A percentile compares a stretch with the other conserved stretches of the same genome.
These are phyloP conservation scores for Mythimna loreyi DNA, from an alignment of 2,888 invertebrate species.

Conservation along the genomic window DNA sequence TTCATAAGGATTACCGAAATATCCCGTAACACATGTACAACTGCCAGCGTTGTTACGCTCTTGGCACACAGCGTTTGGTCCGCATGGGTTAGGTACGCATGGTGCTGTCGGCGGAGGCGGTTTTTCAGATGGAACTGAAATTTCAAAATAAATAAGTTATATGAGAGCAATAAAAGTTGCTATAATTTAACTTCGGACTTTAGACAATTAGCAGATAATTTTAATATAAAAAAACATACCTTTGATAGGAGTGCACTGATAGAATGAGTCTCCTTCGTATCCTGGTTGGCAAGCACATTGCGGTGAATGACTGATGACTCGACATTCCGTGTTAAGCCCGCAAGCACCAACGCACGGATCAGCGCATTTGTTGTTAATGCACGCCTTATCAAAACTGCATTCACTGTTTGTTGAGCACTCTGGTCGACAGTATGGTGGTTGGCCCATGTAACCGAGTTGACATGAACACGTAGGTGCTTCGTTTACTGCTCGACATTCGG, in stretches of 20 bases:
- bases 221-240: conserved; percentile 76
- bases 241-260: conserved; percentile 90
- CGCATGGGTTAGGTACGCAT: conserved; percentile 92
- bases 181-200: background rate
- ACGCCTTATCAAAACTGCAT: conserved; percentile 94
- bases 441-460: conserved; percentile 93
- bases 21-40: conserved; percentile 93
- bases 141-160: background rate
- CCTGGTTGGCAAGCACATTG: conserved; percentile 94
- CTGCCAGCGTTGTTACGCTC: conserved; percentile 92
- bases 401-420: conserved; percentile 96
- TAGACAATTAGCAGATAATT: background rate
- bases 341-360: conserved; percentile 96
- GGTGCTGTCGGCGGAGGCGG: conserved; percentile 79
- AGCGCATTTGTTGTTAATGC: conserved; percentile 94
- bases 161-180: background rate
- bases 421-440: conserved; percentile 94
- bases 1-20: conserved; percentile 93
- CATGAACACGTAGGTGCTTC: conserved; percentile 93
- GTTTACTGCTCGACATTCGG: conserved; percentile 91
- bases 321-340: conserved; percentile 94
- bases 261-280: conserved; percentile 95
- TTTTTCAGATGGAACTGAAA: conserved; percentile 66
- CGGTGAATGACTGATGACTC: conserved; percentile 96
- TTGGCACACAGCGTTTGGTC: conserved; percentile 92